Percentiles rank a stretch among this genome's conserved stretches.
These are phyloP conservation scores for Brachyrhaphis roseni DNA, from an alignment of 2,797 vertebrate genomes.

Conservation along the genomic window DNA sequence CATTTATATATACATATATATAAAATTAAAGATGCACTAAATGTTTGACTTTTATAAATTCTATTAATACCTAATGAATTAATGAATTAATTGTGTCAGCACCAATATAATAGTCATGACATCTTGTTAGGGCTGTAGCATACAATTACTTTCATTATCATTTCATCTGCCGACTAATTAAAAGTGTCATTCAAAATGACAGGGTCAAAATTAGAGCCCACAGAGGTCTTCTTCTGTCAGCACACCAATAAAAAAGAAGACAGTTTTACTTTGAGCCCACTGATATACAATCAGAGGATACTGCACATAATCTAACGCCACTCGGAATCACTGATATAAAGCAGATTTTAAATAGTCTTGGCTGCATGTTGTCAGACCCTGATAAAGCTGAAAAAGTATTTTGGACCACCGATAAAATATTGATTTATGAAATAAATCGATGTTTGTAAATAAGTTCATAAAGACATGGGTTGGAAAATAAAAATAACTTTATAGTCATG, in stretches of 20 bases:
- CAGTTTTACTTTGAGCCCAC: not conserved
- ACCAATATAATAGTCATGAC: not conserved
- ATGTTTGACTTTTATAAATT: constrained; percentile 1
- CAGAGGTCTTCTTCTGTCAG: not conserved
- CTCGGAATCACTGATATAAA: not conserved
- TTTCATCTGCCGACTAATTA: constrained; percentile 9
- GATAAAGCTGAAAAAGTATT: not conserved
- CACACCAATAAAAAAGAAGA: not conserved
- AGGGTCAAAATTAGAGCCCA: not conserved
- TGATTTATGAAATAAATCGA: not conserved
- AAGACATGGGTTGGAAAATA: not conserved
- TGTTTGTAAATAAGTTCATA: not conserved
- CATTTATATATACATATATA: no score
- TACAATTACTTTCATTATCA: constrained; percentile 22
- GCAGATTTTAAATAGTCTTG: not conserved
- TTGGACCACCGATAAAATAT: not conserved
- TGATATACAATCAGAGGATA: not conserved
- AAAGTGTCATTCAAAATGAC: constrained; percentile 1
- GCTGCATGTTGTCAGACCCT: not conserved
- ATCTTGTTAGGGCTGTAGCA: constrained; percentile 16
- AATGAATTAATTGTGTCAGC: not conserved
- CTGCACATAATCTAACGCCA: not conserved
- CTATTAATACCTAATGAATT: constrained; percentile 7
- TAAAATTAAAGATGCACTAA: not conserved
- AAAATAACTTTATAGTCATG: not conserved